These are phyloP conservation scores for Brachyalestes nurse DNA, from an alignment of 2,797 vertebrate species.

Conservation along the genomic window DNA sequence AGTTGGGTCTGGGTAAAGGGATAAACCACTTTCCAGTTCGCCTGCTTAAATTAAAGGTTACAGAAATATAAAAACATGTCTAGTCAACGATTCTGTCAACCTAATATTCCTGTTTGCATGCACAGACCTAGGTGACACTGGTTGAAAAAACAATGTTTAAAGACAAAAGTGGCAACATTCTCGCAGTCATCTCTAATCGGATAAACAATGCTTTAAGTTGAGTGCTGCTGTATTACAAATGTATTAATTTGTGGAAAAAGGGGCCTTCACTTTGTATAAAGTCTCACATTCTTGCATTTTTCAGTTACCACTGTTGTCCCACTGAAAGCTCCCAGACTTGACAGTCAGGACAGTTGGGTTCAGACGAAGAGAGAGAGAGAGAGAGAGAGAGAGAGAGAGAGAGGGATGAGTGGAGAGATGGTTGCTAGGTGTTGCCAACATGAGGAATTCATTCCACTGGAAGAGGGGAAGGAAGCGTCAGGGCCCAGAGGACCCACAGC, in stretches of 20 bases:
- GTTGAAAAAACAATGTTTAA: neutral
- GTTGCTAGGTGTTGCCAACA: slow-evolving; percentile 61
- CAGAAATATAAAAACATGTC: too few relatives aligned
- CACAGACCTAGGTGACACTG: too few relatives aligned
- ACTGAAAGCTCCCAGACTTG: slow-evolving; percentile 10
- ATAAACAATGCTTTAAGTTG: too few relatives aligned
- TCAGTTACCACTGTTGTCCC: neutral
- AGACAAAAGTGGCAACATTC: neutral
- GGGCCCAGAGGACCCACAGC: slow-evolving; percentile 61
- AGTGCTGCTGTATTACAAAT: too few relatives aligned
- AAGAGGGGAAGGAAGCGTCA: slow-evolving; percentile 62
- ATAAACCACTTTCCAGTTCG: too few relatives aligned
- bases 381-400: neutral
- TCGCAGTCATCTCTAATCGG: neutral
- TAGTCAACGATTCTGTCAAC: too few relatives aligned
- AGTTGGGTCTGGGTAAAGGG: too few relatives aligned
- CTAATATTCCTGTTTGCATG: too few relatives aligned
- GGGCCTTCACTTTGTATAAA: neutral
- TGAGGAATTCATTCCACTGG: slow-evolving; percentile 66
- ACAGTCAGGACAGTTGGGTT: slow-evolving; percentile 25
- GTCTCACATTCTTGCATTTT: neutral
- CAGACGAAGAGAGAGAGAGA: neutral
- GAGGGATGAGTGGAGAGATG: neutral
- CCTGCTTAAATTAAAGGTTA: too few relatives aligned
- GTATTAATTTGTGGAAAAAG: too few relatives aligned